A percentile compares a stretch with the other conserved stretches of the same genome.
phyloP scores from a whole-genome alignment of 2,113 vertebrate genomes.

The Urocitellus parryii region DNA sequence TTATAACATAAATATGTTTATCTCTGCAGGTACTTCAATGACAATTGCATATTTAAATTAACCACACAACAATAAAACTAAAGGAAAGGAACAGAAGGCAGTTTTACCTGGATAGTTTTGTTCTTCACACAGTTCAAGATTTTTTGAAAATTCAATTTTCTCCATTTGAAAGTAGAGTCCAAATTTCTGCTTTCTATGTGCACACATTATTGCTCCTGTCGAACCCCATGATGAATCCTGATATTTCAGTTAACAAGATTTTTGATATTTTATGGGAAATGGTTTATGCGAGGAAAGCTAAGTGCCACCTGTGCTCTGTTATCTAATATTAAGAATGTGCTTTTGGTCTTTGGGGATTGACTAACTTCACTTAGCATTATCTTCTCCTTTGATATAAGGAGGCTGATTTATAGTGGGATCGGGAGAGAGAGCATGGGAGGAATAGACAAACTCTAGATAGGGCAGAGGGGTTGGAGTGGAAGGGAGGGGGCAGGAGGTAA shows the following conservation, averaged over 20 bases:
- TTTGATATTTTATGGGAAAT: background rate
- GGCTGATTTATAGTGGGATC: no score
- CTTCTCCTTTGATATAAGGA: no score
- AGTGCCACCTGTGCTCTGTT: no score
- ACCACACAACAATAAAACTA: background rate
- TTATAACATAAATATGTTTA: background rate
- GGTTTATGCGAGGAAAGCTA: background rate
- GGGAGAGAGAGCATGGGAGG: no score
- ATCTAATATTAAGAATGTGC: no score
- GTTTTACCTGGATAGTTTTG: background rate
- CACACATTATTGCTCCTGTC: background rate
- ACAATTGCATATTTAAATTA: background rate
- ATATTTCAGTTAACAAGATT: background rate
- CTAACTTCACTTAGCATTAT: no score
- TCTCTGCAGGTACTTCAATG: no score
- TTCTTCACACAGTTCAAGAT: background rate
- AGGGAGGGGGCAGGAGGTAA: no score
- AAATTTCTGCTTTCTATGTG: background rate
- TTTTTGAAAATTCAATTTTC: background rate
- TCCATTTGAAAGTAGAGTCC: no score
- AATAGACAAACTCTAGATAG: no score
- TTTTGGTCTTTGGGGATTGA: no score
- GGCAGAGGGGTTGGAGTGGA: no score
- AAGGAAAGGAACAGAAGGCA: background rate
- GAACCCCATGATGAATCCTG: background rate